These are phyloP conservation scores for Zaprionus ornatus DNA, from an alignment of 1,140 invertebrate species.

Conservation along the genomic window DNA sequence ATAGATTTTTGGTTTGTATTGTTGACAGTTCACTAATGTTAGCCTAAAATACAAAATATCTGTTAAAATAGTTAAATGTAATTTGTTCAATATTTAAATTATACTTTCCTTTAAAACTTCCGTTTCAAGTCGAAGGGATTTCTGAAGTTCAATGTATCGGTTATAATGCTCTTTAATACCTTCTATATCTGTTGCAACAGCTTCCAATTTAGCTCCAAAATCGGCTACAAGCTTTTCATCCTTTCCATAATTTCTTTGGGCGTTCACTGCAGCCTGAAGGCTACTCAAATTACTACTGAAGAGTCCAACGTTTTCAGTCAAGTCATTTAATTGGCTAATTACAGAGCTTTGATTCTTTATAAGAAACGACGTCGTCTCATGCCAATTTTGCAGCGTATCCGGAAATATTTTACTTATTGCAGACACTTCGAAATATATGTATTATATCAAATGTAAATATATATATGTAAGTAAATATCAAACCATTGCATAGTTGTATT, in stretches of 20 bases:
- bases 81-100: background rate
- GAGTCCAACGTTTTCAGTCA: constrained; percentile 57
- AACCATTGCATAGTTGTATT: constrained; percentile 5
- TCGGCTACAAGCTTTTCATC: constrained; percentile 78
- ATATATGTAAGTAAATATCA: background rate
- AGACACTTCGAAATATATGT: constrained; percentile 83
- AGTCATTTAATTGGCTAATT: constrained; percentile 59
- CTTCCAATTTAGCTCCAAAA: constrained; percentile 80
- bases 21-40: constrained; percentile 58
- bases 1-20: constrained; percentile 35
- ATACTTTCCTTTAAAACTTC: constrained; percentile 56
- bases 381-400: constrained; percentile 86
- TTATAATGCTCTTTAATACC: constrained; percentile 75
- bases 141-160: constrained; percentile 61
- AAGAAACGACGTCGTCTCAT: constrained; percentile 86
- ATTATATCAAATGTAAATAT: background rate
- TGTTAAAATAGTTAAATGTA: background rate
- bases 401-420: constrained; percentile 86
- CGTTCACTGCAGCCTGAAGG: constrained; percentile 51
- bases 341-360: constrained; percentile 86
- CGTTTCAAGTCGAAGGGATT: constrained; percentile 56
- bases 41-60: constrained; percentile 31
- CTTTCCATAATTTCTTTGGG: constrained; percentile 69
- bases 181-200: constrained; percentile 72
- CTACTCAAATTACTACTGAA: constrained; percentile 63